A percentile compares a stretch with the other conserved stretches of the same genome.
Conservation (phyloP, 2,888 invertebrate genomes). For the Drosophila mimica region DNA sequence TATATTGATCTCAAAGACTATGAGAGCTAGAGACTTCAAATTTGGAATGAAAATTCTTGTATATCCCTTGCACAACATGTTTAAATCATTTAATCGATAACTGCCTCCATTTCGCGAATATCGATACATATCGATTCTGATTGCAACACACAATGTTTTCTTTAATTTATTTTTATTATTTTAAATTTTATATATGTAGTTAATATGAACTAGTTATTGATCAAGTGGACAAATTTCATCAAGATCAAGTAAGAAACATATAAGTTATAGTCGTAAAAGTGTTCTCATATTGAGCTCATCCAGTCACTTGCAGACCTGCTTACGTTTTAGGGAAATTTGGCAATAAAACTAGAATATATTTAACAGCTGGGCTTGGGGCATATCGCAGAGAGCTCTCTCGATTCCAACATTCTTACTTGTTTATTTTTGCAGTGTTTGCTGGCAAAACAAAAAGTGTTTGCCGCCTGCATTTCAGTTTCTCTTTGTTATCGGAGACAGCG, state of each 20-base stretch:
- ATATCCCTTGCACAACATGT: no score
- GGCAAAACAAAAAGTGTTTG: constrained; percentile 38
- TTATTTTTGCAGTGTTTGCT: constrained; percentile 28
- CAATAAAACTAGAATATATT: background rate
- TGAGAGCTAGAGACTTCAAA: background rate
- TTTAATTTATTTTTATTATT: background rate
- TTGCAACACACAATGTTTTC: background rate
- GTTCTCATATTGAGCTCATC: background rate
- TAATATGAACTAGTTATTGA: background rate
- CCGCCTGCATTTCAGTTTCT: constrained; percentile 20
- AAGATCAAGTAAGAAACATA: background rate
- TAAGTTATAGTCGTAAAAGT: background rate
- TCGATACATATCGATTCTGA: background rate
- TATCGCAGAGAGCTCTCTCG: background rate
- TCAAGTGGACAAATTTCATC: background rate
- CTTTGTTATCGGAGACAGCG: constrained; percentile 22
- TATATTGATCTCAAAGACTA: no score
- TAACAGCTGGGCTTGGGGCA: background rate
- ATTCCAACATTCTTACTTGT: background rate
- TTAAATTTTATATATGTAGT: no score
- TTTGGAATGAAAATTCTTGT: background rate
- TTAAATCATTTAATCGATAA: no score
- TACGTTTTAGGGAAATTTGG: background rate
- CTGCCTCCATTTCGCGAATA: background rate
- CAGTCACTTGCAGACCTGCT: background rate